phyloP scores from a whole-genome alignment of 2,113 vertebrate genomes.

The Phoxinus phoxinus region DNA sequence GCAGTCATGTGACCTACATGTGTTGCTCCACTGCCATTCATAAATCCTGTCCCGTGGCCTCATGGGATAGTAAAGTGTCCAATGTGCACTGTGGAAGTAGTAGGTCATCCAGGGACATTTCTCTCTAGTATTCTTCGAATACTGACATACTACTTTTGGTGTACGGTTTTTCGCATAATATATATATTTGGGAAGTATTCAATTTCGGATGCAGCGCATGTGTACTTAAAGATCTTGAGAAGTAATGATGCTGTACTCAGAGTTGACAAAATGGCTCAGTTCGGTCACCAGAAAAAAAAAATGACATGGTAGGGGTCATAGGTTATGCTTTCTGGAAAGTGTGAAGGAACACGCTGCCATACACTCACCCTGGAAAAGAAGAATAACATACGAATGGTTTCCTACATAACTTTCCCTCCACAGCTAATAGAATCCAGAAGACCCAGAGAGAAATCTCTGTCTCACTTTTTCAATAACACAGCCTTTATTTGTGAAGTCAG shows the following conservation, averaged over 20 bases:
- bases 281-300: background rate
- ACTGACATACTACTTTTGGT: no score
- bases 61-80: no score
- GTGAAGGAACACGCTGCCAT: background rate
- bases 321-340: background rate
- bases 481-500: conserved; percentile 25
- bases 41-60: no score
- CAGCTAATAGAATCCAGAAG: conserved; percentile 18
- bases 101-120: no score
- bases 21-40: no score
- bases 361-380: background rate
- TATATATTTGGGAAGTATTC: no score
- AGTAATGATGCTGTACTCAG: background rate
- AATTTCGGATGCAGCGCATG: no score
- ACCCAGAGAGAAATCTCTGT: conserved; percentile 23
- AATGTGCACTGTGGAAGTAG: no score
- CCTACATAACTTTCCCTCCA: background rate
- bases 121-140: no score
- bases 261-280: background rate
- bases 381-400: conserved; percentile 7
- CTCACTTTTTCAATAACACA: conserved; percentile 1
- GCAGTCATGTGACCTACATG: no score
- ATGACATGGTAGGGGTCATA: background rate
- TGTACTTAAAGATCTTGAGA: background rate
- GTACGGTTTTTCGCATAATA: no score